Evolutionary conservation across 2,888 invertebrate species (phyloP), one percentile per base, ranked within the genome.

Genomic region (Drosophila setosimentum): DNA sequence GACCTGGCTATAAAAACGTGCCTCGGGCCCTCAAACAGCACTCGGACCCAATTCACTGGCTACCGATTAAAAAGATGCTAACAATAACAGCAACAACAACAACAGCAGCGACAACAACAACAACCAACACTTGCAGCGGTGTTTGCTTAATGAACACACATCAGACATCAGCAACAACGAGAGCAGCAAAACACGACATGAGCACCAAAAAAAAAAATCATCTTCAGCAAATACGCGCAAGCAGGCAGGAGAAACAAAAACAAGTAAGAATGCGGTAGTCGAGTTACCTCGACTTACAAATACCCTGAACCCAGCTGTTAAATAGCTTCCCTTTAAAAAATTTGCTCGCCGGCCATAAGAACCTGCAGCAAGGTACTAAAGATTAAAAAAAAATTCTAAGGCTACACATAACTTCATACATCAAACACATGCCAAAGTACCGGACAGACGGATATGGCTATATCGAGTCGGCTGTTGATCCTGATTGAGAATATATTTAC

Each of bases 141-240:
- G 83, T 88, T 88, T 88, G 87, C 82, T 86, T 88, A 87, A 87
- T 83, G 84, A 83, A 50, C 18, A 45, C 13, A n/a, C 55, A 55
- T 16, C 61, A 37, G 37, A 61, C 58, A 62, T 11, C 45, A 51
- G 35, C 49, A 55, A 35, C 64, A 50, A 71, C 30, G 53, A 45
- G 18, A 53, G 64, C 59, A 48, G 18, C 40, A 58, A 61, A 57
- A 60, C 54, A 42, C 37, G 40, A 53, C 40, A 53, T 51, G 62
- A 75, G 63, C 70, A 78, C 58, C 68, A 51, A 30, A 57, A 29
- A 10, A 27, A 49, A 49, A 50, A 73, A 87, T 82, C 89, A 89
- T 85, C 86, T 89, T 89, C 67, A 76, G 70, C 78, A 87, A 89
- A 83, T 78, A 88, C 59, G 61, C 58, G 55, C 63, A 61, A 64